These are phyloP conservation scores for Sorex fumeus DNA, from an alignment of 2,113 vertebrate genomes.

Conservation along the genomic window DNA sequence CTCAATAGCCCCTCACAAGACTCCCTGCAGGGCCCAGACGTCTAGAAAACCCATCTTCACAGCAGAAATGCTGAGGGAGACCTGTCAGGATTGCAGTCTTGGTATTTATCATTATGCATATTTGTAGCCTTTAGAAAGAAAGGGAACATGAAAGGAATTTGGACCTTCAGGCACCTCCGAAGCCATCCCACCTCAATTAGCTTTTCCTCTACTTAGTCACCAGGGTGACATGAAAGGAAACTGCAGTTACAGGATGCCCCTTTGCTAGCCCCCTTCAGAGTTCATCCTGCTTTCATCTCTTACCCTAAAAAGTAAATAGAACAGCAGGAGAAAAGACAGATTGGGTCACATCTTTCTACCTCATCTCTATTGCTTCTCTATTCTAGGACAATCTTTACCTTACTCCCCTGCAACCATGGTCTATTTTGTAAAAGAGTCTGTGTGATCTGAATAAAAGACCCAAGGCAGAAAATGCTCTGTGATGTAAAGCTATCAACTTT, in stretches of 20 bases:
- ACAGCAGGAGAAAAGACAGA: constrained; percentile 61
- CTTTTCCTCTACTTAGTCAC: constrained; percentile 55
- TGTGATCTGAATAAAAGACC: constrained; percentile 53
- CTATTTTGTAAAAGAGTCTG: background rate
- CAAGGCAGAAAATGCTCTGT: constrained; percentile 44
- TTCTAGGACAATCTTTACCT: constrained; percentile 64
- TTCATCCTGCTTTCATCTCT: constrained; percentile 80
- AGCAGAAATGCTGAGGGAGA: constrained; percentile 53
- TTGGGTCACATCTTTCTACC: constrained; percentile 64
- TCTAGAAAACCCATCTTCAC: constrained; percentile 59
- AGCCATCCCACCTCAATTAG: constrained; percentile 67
- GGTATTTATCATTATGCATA: constrained; percentile 71
- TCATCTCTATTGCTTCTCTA: constrained; percentile 17
- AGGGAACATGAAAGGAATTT: constrained; percentile 69
- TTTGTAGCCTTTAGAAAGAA: constrained; percentile 71
- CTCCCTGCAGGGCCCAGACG: background rate
- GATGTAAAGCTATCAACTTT: constrained; percentile 68
- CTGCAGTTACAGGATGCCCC: constrained; percentile 65
- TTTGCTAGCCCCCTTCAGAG: constrained; percentile 53
- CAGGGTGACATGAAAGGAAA: constrained; percentile 69
- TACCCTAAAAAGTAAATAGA: constrained; percentile 83
- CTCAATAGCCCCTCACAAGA: constrained; percentile 5
- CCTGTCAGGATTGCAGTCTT: constrained; percentile 59
- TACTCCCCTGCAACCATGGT: background rate
- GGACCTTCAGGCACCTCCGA: constrained; percentile 61